Base-by-base conservation (phyloP, 2,113 vertebrate species). In the Tympanuchus pallidicinctus region DNA sequence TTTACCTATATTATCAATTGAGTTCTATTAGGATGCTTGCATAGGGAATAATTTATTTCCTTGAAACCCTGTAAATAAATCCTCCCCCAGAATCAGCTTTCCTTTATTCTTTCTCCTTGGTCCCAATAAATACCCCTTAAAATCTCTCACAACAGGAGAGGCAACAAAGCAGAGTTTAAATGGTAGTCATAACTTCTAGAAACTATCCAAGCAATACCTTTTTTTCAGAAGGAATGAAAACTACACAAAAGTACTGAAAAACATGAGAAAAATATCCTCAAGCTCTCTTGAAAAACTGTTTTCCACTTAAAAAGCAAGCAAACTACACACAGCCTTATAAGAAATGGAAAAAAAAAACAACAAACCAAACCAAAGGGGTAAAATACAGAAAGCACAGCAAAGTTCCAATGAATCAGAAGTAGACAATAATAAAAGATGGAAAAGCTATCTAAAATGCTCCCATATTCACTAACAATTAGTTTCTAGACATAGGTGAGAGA, bases 401-500 rank as follows among this genome's bases (percentile, higher is more conserved):
- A 50, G 27, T 88, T 67, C 59, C 89, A 91, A 71, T 20, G 50
- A 84, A 57, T 90, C 50, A 47, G 38, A 70, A 91, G 30, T 52
- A 59, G 78, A 71, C 73, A 93, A 59, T 45, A 89, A 67, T n/a
- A 47, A 18, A 76, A 67, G 84, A 76, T 82, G 60, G 84, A 89
- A 94, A 86, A 38, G 38, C 30, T 45, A 10, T 48, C 86, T 91
- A 47, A 89, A 95, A 88, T 59, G 61, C 28, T 70, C 66, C 82
- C 52, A 25, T 27, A 54, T 78, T 50, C 30, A 77, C 50, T 25
- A 75, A 28, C 82, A 93, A 88, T 43, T 36, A 54, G 66, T 64
- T 94, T 83, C 82, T 40, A 91, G n/a, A 52, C n/a, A 52, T 6
- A 79, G 66, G 77, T 80, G 94, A 86, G 60, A 86, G 42, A 71